These are phyloP conservation scores for Sapayoa aenigma DNA, from an alignment of 2,113 vertebrate species.

Conservation along the genomic window DNA sequence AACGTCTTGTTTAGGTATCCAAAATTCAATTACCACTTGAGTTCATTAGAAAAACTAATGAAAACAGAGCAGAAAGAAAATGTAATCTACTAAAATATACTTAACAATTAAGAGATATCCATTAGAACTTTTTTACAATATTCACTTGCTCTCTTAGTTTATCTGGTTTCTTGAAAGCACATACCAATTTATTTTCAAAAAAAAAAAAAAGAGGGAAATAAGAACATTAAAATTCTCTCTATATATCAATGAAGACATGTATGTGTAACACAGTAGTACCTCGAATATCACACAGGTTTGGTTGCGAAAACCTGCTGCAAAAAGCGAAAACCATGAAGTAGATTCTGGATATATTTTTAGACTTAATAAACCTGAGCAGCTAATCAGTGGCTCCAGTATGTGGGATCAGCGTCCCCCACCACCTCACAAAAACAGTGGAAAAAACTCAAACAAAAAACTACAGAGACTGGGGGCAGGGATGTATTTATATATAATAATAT, in stretches of 20 bases:
- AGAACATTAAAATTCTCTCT: not conserved
- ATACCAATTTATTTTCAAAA: not conserved
- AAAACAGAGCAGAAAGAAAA: not conserved
- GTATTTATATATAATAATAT: not conserved
- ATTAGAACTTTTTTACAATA: not conserved
- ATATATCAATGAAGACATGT: not conserved
- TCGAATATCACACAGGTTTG: too few relatives aligned
- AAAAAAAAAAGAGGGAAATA: not conserved
- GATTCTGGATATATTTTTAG: too few relatives aligned
- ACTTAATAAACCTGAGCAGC: too few relatives aligned
- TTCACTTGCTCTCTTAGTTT: not conserved
- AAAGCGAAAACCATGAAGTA: too few relatives aligned
- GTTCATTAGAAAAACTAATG: not conserved
- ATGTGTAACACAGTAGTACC: too few relatives aligned
- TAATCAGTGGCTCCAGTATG: too few relatives aligned
- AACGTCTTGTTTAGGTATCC: not conserved
- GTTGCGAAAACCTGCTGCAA: too few relatives aligned
- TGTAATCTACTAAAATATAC: not conserved
- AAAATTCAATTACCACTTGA: not conserved
- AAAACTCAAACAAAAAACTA: too few relatives aligned
- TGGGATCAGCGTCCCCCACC: too few relatives aligned
- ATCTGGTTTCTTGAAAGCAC: not conserved
- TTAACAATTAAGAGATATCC: not conserved
- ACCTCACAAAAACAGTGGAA: too few relatives aligned
- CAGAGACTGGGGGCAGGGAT: too few relatives aligned